A percentile compares a stretch with the other conserved stretches of the same genome.
Evolutionary conservation across 64 coral and sea anemone genomes (phyloP).

Genomic region (Exaiptasia diaphana): DNA sequence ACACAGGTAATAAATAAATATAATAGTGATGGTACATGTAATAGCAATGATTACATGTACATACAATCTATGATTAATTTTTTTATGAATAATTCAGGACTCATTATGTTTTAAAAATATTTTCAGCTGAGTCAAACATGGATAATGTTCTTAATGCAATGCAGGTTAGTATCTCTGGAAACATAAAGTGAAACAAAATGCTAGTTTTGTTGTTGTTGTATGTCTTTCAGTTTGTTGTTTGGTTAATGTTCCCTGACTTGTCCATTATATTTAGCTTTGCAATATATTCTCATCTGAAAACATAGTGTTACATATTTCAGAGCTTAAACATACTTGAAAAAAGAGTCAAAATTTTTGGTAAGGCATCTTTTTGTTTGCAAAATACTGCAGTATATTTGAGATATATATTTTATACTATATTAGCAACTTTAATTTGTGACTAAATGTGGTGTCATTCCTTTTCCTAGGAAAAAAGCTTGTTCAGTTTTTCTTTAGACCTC

Average conservation of each 20-base stretch:
- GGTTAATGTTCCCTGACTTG: too few species aligned
- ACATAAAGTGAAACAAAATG: background rate
- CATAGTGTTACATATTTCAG: too few species aligned
- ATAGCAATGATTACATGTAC: too few species aligned
- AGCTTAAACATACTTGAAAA: slow-evolving; percentile 69
- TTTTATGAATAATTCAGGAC: too few species aligned
- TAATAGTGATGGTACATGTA: too few species aligned
- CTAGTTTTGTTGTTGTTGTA: background rate
- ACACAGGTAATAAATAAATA: background rate
- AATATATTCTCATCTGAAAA: too few species aligned
- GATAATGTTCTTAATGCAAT: slow-evolving; percentile 38
- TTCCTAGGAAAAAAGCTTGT: slow-evolving; percentile 66
- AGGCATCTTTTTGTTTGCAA: background rate
- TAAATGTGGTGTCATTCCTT: background rate
- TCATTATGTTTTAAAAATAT: too few species aligned
- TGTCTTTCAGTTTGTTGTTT: too few species aligned
- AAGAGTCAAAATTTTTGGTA: slow-evolving; percentile 66
- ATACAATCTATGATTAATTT: too few species aligned
- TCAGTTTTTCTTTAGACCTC: slow-evolving; percentile 68
- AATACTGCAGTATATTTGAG: background rate
- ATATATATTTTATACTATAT: background rate
- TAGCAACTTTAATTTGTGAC: background rate
- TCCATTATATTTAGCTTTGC: too few species aligned
- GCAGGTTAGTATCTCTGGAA: slow-evolving; percentile 53
- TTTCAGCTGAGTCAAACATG: slow-evolving; percentile 28